Evolutionary conservation across 2,113 vertebrate species (phyloP).

Genomic region (Calidris pygmaea): DNA sequence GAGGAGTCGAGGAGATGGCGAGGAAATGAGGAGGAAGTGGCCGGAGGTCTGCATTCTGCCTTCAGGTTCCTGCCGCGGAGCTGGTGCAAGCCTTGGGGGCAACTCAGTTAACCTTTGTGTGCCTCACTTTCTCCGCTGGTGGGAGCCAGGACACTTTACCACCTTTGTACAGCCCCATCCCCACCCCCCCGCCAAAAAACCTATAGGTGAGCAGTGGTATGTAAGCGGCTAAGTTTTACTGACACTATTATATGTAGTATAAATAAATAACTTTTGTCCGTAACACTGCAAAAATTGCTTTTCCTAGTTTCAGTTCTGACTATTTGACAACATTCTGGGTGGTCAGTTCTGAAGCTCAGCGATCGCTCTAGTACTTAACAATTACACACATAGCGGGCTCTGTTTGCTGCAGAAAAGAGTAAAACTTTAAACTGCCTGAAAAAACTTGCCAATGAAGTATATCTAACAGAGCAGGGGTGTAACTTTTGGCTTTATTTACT

Average conservation of each 20-base stretch:
- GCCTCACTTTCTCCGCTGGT: background rate
- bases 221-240: background rate
- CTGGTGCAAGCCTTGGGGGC: background rate
- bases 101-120: background rate
- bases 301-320: conserved; percentile 28
- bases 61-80: background rate
- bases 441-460: conserved; percentile 78
- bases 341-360: conserved; percentile 52
- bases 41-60: background rate
- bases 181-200: background rate
- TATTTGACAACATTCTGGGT: conserved; percentile 6
- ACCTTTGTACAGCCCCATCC: background rate
- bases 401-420: conserved; percentile 81
- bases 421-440: conserved; percentile 88
- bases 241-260: background rate
- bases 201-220: background rate
- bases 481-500: conserved; percentile 78
- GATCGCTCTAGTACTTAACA: conserved; percentile 16
- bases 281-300: conserved; percentile 46
- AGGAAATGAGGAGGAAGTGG: background rate
- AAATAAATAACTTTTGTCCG: background rate
- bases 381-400: conserved; percentile 65
- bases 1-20: background rate
- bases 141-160: background rate
- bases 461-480: conserved; percentile 76